Percentiles rank a stretch among this genome's conserved stretches.
These are phyloP conservation scores for Neocloeon triangulifer DNA, from an alignment of 1,140 invertebrate species.

Conservation along the genomic window DNA sequence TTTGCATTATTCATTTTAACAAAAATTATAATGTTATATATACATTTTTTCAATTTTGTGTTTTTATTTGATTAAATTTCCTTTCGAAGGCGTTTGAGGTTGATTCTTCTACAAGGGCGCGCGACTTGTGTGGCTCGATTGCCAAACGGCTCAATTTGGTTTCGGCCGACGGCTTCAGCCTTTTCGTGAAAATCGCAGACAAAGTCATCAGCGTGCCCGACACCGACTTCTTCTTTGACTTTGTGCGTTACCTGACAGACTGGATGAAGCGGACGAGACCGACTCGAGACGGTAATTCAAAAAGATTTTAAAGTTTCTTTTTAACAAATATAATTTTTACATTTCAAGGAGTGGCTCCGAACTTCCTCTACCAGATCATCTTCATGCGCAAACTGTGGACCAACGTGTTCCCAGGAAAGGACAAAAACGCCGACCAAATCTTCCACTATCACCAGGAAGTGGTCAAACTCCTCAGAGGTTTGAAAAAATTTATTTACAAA, in stretches of 20 bases:
- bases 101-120: slow-evolving; percentile 64
- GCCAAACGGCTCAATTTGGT: slow-evolving; percentile 44
- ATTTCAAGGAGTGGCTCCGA: slow-evolving; percentile 22
- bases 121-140: slow-evolving; percentile 68
- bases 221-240: slow-evolving; percentile 88
- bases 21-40: neutral
- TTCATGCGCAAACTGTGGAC: slow-evolving; percentile 97
- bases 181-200: slow-evolving; percentile 82
- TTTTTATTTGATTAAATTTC: slow-evolving; percentile 3
- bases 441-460: slow-evolving; percentile 91
- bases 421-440: slow-evolving; percentile 73
- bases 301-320: neutral
- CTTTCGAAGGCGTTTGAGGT: slow-evolving; percentile 35
- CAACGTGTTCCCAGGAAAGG: slow-evolving; percentile 66
- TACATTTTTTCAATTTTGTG: neutral
- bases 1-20: too few relatives aligned
- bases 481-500: slow-evolving; percentile 1
- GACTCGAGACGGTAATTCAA: slow-evolving; percentile 35
- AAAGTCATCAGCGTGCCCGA: slow-evolving; percentile 87
- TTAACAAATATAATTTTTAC: neutral
- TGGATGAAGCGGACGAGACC: slow-evolving; percentile 68
- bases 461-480: slow-evolving; percentile 66
- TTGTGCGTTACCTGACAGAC: slow-evolving; percentile 67
- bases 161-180: slow-evolving; percentile 64
- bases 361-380: slow-evolving; percentile 79